Conservation (phyloP, 2,888 invertebrate species). For the Macrophya alboannulata region DNA sequence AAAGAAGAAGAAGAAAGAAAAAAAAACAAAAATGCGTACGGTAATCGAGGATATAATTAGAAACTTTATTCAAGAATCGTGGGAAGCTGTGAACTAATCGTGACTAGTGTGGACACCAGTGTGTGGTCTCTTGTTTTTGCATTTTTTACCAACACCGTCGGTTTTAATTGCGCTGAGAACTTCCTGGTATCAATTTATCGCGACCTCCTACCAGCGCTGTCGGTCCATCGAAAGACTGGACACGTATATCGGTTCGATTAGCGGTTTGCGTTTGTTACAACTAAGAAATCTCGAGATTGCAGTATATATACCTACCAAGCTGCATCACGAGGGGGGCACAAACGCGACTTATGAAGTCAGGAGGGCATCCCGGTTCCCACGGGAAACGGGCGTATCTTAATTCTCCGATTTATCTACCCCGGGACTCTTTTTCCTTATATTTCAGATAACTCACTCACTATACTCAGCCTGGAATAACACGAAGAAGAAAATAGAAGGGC, state of each 20-base stretch:
- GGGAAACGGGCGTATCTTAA: slow-evolving; percentile 33
- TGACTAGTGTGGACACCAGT: slow-evolving; percentile 35
- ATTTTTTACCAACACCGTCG: slow-evolving; percentile 40
- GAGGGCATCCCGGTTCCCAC: slow-evolving; percentile 49
- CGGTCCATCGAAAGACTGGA: slow-evolving; percentile 66
- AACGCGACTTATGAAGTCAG: slow-evolving; percentile 33
- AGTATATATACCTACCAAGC: background rate
- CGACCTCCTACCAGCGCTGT: slow-evolving; percentile 51
- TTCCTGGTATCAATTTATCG: slow-evolving; percentile 53
- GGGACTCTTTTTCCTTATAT: slow-evolving; percentile 43
- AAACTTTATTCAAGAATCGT: slow-evolving; percentile 52
- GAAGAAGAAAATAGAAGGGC: slow-evolving; percentile 19
- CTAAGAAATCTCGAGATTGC: slow-evolving; percentile 16
- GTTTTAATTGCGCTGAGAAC: slow-evolving; percentile 53
- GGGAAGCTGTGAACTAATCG: slow-evolving; percentile 46
- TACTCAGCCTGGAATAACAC: background rate
- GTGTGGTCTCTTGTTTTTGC: slow-evolving; percentile 36
- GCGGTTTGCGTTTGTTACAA: slow-evolving; percentile 37
- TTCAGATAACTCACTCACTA: slow-evolving; percentile 2
- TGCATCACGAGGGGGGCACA: background rate
- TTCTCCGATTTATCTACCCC: slow-evolving; percentile 11
- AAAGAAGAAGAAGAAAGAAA: background rate
- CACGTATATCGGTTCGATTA: slow-evolving; percentile 41
- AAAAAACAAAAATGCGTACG: slow-evolving; percentile 66
- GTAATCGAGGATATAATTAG: slow-evolving; percentile 64